Evolutionary conservation across 2,888 invertebrate species (phyloP).

Genomic region (Alsophila aescularia): DNA sequence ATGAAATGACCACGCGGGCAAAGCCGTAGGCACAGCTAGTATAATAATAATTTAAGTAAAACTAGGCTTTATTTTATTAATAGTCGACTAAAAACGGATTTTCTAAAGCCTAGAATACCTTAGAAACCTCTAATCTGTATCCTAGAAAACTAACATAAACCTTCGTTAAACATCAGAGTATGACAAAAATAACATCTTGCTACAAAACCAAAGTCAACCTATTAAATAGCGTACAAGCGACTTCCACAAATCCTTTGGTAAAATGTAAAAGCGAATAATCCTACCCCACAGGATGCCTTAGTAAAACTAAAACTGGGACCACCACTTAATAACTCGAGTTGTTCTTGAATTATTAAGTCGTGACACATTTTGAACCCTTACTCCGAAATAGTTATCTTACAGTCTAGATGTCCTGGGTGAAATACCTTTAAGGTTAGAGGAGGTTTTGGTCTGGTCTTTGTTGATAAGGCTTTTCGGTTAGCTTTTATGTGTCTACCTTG

Average conservation of each 20-base stretch:
- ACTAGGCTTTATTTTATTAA: too few species aligned
- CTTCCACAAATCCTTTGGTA: slow-evolving; percentile 32
- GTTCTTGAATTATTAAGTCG: slow-evolving; percentile 43
- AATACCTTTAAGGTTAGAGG: neutral
- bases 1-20: too few species aligned
- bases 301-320: slow-evolving; percentile 24
- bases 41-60: too few species aligned
- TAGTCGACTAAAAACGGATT: too few species aligned
- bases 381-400: slow-evolving; percentile 19
- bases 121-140: too few species aligned
- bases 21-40: too few species aligned
- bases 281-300: slow-evolving; percentile 25
- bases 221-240: slow-evolving; percentile 24
- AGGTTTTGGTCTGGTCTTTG: neutral
- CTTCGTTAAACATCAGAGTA: slow-evolving; percentile 6
- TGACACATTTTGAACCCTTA: slow-evolving; percentile 34
- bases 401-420: neutral
- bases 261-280: slow-evolving; percentile 38
- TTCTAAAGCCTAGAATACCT: neutral
- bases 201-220: slow-evolving; percentile 22
- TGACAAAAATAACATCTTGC: neutral
- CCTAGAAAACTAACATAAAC: neutral
- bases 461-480: neutral
- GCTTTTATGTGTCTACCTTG: neutral
- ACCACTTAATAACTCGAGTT: slow-evolving; percentile 38